Percentiles rank a stretch among this genome's conserved stretches.
Evolutionary conservation across 2,113 vertebrate species (phyloP).

Genomic region (Clinocottus analis): DNA sequence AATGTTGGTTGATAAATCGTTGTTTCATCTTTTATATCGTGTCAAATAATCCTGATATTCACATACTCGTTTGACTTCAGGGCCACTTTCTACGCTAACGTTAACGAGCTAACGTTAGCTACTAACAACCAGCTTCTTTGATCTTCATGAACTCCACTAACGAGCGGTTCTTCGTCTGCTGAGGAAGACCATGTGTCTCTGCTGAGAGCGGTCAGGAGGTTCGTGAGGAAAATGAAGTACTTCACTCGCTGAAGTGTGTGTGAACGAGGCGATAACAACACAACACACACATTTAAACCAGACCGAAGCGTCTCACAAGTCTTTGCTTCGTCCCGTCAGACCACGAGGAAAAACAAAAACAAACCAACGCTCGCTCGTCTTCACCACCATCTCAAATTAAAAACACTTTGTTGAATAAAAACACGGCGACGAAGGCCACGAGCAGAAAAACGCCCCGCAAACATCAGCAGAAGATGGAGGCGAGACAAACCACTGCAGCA

Average conservation of each 20-base stretch:
- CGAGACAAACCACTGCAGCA: constrained; percentile 28
- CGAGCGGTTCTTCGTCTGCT: no score
- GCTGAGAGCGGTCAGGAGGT: no score
- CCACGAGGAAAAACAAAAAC: constrained; percentile 17
- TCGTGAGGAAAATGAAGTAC: no score
- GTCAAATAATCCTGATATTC: not conserved
- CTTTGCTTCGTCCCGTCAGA: constrained; percentile 18
- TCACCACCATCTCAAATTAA: constrained; percentile 11
- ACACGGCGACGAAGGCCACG: constrained; percentile 63
- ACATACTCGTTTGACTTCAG: not conserved
- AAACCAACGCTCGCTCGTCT: not conserved
- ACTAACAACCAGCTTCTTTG: no score
- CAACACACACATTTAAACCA: constrained; percentile 19
- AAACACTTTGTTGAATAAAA: constrained; percentile 41
- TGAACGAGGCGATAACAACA: not conserved
- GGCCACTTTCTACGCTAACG: not conserved
- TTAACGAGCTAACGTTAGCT: no score
- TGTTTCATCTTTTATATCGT: not conserved
- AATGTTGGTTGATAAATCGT: no score
- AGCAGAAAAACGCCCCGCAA: constrained; percentile 10
- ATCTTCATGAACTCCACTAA: no score
- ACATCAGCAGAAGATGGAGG: constrained; percentile 19
- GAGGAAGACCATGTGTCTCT: no score
- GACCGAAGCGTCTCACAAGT: constrained; percentile 30
- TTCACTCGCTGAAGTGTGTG: not conserved